Percentiles rank a stretch among this genome's conserved stretches.
Evolutionary conservation across 2,797 vertebrate genomes (phyloP).

Genomic region (Chloroceryle inda): DNA sequence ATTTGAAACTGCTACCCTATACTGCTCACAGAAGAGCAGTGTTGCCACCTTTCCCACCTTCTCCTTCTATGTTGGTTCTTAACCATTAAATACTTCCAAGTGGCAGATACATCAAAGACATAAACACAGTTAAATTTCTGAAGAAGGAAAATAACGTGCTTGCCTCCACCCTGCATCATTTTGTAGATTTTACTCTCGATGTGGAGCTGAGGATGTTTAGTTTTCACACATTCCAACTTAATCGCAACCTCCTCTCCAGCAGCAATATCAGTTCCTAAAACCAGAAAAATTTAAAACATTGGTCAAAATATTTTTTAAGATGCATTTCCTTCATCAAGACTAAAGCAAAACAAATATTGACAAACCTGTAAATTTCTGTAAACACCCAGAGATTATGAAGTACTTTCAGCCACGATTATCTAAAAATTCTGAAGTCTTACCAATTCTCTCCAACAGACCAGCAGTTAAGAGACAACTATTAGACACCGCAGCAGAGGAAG

Average conservation of each 20-base stretch:
- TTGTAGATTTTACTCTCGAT: slow-evolving; percentile 99
- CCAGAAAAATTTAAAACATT: not conserved
- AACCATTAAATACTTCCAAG: not conserved
- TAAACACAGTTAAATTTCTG: not conserved
- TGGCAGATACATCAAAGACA: not conserved
- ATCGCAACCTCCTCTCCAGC: slow-evolving; percentile 95
- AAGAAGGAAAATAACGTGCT: slow-evolving; percentile 17
- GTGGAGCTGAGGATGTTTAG: slow-evolving; percentile 95
- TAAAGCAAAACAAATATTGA: not conserved
- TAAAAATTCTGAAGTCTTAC: not conserved
- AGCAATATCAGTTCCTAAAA: slow-evolving; percentile 93
- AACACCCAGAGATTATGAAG: not conserved
- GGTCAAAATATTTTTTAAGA: not conserved
- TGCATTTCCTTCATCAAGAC: not conserved
- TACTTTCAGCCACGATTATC: not conserved
- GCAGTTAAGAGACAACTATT: not conserved
- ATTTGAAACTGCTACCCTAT: not conserved
- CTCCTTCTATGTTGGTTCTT: not conserved
- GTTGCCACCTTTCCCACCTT: not conserved
- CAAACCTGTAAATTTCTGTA: not conserved
- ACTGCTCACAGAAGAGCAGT: not conserved
- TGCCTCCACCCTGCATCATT: slow-evolving; percentile 99
- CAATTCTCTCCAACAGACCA: not conserved
- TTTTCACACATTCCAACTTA: slow-evolving; percentile 97
- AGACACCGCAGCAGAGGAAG: not conserved